phyloP scores from a whole-genome alignment of 53 echinoderm and acorn worm species.

The Apostichopus leukothele region DNA sequence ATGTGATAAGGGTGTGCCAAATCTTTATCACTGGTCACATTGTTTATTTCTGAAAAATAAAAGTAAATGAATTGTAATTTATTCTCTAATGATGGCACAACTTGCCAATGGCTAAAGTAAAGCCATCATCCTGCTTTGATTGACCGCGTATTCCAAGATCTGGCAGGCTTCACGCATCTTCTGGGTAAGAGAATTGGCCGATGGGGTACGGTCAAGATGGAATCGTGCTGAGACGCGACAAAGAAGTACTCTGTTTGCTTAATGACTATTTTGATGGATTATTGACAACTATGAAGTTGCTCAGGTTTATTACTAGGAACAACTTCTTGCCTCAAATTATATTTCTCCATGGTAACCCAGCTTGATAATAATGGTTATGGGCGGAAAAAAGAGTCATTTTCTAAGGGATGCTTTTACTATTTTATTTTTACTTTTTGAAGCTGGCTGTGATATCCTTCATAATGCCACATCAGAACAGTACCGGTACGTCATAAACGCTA shows the following conservation, averaged over 20 bases:
- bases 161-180: conserved; percentile 9
- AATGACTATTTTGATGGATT: conserved; percentile 15
- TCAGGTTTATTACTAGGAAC: not conserved
- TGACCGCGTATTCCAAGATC: not conserved
- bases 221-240: conserved; percentile 13
- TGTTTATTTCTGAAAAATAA: not conserved
- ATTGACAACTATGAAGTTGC: conserved; percentile 5
- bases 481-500: too few relatives aligned
- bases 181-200: not conserved
- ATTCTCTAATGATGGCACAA: not conserved
- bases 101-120: not conserved
- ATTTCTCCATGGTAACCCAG: not conserved
- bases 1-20: not conserved
- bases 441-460: too few relatives aligned
- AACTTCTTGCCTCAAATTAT: not conserved
- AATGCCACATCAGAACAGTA: too few relatives aligned
- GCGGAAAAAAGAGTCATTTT: not conserved
- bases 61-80: not conserved
- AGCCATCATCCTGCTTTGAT: not conserved
- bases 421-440: not conserved
- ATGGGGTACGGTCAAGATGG: not conserved
- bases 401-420: not conserved
- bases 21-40: too few relatives aligned
- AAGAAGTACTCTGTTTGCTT: conserved; percentile 15
- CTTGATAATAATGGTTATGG: not conserved